phyloP scores from a whole-genome alignment of 1,140 invertebrate genomes.

The Pogonus chalceus region DNA sequence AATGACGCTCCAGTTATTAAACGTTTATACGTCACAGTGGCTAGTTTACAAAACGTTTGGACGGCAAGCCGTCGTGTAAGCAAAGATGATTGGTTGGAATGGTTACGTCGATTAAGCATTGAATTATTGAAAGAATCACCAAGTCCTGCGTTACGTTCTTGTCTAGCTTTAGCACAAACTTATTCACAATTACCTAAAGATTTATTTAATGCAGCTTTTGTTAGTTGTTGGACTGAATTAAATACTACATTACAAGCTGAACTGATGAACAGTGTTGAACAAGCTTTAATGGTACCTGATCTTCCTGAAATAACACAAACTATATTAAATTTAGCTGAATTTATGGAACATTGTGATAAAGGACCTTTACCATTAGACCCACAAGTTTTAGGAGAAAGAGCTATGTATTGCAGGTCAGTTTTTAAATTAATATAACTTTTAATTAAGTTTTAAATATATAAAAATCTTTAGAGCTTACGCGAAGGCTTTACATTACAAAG shows the following conservation, averaged over 20 bases:
- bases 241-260: slow-evolving; percentile 73
- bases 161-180: slow-evolving; percentile 83
- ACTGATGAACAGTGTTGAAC: slow-evolving; percentile 75
- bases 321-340: slow-evolving; percentile 94
- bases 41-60: slow-evolving; percentile 81
- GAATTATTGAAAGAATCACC: slow-evolving; percentile 93
- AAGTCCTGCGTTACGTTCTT: slow-evolving; percentile 84
- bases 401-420: slow-evolving; percentile 71
- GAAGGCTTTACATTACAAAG: slow-evolving; percentile 97
- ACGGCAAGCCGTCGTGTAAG: slow-evolving; percentile 81
- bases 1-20: slow-evolving; percentile 63
- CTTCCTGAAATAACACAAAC: slow-evolving; percentile 96
- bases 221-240: slow-evolving; percentile 97
- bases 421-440: neutral
- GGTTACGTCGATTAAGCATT: slow-evolving; percentile 83
- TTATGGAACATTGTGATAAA: slow-evolving; percentile 99
- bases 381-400: slow-evolving; percentile 67
- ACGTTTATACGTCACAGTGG: slow-evolving; percentile 70
- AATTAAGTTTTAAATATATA: neutral
- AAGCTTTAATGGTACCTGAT: slow-evolving; percentile 85
- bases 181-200: slow-evolving; percentile 90
- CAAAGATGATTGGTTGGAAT: slow-evolving; percentile 98
- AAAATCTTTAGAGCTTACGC: slow-evolving; percentile 70
- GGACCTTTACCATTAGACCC: slow-evolving; percentile 86
- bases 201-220: slow-evolving; percentile 97